Percentiles rank a stretch among this genome's conserved stretches.
Evolutionary conservation across 1,140 invertebrate genomes (phyloP).

Genomic region (Pseudomyrmex concolor): DNA sequence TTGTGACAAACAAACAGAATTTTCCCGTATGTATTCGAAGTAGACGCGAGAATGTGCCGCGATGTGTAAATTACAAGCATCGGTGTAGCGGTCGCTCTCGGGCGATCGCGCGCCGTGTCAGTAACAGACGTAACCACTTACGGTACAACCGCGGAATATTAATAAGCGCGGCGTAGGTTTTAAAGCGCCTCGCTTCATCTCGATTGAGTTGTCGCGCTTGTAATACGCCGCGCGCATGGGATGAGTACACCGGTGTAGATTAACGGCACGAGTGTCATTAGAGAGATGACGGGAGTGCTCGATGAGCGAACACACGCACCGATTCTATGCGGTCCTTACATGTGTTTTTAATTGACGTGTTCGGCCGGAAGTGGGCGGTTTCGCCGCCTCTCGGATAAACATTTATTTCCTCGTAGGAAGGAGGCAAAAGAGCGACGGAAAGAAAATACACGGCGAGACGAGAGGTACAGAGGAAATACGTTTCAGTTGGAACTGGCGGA

Average conservation of each 20-base stretch:
- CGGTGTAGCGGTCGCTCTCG: constrained; percentile 1
- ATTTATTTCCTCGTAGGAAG: constrained; percentile 42
- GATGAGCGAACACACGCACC: constrained; percentile 11
- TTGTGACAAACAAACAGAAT: neutral
- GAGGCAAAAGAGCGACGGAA: constrained; percentile 1
- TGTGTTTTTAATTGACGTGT: constrained; percentile 38
- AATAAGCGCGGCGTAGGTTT: constrained; percentile 63
- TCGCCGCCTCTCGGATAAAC: constrained; percentile 15
- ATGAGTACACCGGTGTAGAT: constrained; percentile 44
- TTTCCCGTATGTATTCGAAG: constrained; percentile 7
- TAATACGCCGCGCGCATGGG: constrained; percentile 49
- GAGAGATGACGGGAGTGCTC: constrained; percentile 14
- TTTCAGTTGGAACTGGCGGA: constrained; percentile 16
- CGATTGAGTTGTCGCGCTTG: constrained; percentile 64
- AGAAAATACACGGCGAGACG: constrained; percentile 32
- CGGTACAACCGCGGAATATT: constrained; percentile 59
- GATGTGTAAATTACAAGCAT: constrained; percentile 15
- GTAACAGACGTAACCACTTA: constrained; percentile 50
- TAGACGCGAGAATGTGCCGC: neutral
- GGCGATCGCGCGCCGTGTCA: constrained; percentile 40
- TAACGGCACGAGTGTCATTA: constrained; percentile 34
- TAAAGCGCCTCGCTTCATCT: constrained; percentile 47
- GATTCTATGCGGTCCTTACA: constrained; percentile 4
- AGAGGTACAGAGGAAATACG: constrained; percentile 54
- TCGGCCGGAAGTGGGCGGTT: constrained; percentile 18